Evolutionary conservation across 2,888 invertebrate species (phyloP).

Genomic region (Hermodice carunculata): DNA sequence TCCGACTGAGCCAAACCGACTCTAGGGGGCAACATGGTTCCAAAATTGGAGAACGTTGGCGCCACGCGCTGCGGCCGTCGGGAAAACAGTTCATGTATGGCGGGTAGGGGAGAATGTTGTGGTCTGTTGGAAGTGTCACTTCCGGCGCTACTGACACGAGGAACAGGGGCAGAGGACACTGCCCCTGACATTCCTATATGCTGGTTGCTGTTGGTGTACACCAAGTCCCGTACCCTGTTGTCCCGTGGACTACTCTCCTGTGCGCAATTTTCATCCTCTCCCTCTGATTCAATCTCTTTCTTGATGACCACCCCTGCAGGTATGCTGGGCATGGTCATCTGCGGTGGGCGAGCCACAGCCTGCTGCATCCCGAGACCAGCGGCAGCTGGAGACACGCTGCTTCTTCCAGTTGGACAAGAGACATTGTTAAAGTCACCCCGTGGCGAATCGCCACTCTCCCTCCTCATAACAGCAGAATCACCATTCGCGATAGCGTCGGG

Average conservation of each 20-base stretch:
- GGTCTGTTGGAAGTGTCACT: background rate
- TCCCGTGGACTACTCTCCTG: conserved; percentile 6
- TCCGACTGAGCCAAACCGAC: no score
- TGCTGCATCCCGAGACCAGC: no score
- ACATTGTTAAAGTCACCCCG: no score
- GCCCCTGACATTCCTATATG: no score
- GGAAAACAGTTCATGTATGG: conserved; percentile 44
- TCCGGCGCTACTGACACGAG: background rate
- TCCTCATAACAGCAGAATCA: no score
- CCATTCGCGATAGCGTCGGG: no score
- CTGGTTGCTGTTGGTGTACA: conserved; percentile 12
- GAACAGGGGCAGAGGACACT: background rate
- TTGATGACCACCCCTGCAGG: background rate
- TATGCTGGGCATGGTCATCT: background rate
- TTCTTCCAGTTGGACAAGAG: no score
- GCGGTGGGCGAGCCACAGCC: no score
- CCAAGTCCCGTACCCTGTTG: conserved; percentile 5
- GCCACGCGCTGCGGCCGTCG: conserved; percentile 27
- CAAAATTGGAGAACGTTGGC: conserved; percentile 37
- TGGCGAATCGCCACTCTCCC: no score
- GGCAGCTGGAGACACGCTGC: no score
- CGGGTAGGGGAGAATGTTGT: conserved; percentile 30
- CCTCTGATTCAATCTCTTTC: no score
- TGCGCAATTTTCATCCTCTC: background rate
- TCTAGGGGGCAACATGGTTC: conserved; percentile 19